Conservation (phyloP, 2,113 vertebrate species). For the Sturnus vulgaris region DNA sequence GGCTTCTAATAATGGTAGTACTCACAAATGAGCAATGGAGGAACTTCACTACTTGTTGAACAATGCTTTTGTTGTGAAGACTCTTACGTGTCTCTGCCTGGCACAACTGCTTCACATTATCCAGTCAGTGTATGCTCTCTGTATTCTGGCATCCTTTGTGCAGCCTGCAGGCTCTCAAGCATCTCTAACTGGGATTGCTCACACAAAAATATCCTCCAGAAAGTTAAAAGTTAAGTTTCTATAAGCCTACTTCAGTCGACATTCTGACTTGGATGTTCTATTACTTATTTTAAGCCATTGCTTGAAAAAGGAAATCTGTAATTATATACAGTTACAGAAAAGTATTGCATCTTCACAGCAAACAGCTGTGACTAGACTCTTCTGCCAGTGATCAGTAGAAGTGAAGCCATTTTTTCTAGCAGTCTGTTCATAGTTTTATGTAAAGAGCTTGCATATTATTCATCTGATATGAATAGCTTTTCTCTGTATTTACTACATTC, state of each 20-base stretch:
- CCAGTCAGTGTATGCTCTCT: neutral
- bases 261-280: neutral
- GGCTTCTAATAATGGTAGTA: neutral
- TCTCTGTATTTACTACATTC: neutral
- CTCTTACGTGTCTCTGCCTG: constrained; percentile 59
- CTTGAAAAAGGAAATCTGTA: neutral
- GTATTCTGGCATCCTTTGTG: neutral
- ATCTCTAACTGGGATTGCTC: neutral
- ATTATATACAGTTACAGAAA: neutral
- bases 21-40: neutral
- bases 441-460: neutral
- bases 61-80: constrained; percentile 60
- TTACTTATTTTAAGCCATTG: neutral
- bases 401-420: neutral
- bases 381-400: neutral
- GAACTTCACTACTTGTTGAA: constrained; percentile 50
- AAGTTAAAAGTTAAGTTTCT: neutral
- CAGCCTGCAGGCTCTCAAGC: neutral
- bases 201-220: neutral
- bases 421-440: neutral
- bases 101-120: constrained; percentile 44
- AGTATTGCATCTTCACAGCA: neutral
- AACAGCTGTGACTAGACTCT: neutral
- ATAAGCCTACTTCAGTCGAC: neutral
- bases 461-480: neutral